These are phyloP conservation scores for Megalurothrips usitatus DNA, from an alignment of 2,888 invertebrate genomes.

Conservation along the genomic window DNA sequence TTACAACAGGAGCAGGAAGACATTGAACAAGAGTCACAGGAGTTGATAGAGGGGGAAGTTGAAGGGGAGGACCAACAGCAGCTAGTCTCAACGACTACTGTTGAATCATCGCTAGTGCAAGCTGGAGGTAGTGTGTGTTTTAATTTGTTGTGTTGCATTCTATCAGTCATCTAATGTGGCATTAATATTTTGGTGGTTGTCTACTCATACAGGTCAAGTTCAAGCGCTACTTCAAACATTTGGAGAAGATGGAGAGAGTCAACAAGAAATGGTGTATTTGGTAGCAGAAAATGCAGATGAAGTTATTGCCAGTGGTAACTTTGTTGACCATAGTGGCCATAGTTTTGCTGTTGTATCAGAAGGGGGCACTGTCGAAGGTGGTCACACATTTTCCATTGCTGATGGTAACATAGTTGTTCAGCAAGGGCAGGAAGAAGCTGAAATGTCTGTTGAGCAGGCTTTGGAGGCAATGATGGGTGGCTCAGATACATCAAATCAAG, in stretches of 20 bases:
- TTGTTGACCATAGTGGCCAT: background rate
- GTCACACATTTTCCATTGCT: slow-evolving; percentile 6
- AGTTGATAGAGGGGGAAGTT: background rate
- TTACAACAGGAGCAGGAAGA: background rate
- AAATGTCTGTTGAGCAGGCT: slow-evolving; percentile 38
- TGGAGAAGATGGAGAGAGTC: background rate
- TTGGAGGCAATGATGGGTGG: slow-evolving; percentile 39
- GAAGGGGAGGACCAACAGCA: background rate
- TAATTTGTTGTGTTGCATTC: background rate
- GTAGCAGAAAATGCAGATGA: slow-evolving; percentile 15
- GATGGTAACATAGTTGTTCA: slow-evolving; percentile 9
- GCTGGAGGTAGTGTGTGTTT: background rate
- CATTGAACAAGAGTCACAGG: background rate
- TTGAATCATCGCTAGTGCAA: background rate
- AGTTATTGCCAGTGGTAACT: slow-evolving; percentile 3
- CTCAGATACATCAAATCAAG: slow-evolving; percentile 32
- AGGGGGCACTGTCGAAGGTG: background rate
- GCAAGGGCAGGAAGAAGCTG: slow-evolving; percentile 31
- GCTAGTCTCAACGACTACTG: background rate
- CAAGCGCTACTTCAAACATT: background rate
- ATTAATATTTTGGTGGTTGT: background rate
- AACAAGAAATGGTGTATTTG: slow-evolving; percentile 10
- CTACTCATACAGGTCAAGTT: background rate
- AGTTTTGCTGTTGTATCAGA: slow-evolving; percentile 4
- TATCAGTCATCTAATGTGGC: background rate